Percentiles rank a stretch among this genome's conserved stretches.
Evolutionary conservation across 2,113 vertebrate species (phyloP).

Genomic region (Cavia porcellus): DNA sequence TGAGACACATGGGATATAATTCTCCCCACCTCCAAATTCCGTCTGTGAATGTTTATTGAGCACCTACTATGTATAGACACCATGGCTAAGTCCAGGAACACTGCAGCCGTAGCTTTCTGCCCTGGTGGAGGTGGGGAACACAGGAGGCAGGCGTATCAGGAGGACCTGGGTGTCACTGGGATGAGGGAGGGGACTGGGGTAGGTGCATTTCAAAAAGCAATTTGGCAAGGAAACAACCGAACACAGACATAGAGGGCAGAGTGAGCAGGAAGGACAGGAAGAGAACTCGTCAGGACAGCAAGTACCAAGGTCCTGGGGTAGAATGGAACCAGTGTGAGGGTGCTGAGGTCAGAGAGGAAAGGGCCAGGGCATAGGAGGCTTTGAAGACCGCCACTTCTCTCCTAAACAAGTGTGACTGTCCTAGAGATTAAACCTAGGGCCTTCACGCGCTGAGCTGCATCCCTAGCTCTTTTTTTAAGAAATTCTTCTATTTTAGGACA

Average conservation of each 20-base stretch:
- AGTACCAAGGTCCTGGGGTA: background rate
- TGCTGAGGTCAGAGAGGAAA: background rate
- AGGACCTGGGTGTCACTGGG: background rate
- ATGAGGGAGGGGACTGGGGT: background rate
- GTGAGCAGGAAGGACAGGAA: background rate
- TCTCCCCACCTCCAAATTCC: background rate
- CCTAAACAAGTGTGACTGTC: background rate
- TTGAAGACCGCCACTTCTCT: background rate
- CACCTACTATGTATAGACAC: background rate
- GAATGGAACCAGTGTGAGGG: background rate
- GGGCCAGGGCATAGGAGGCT: too few relatives aligned
- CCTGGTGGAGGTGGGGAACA: background rate
- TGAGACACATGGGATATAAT: background rate
- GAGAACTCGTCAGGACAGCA: background rate
- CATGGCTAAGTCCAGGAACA: background rate
- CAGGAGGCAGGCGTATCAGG: background rate
- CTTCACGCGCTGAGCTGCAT: background rate
- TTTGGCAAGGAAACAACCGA: background rate
- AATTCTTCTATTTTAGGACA: background rate
- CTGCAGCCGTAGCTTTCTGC: background rate
- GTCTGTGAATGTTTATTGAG: background rate
- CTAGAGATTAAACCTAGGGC: background rate
- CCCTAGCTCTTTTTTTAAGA: background rate
- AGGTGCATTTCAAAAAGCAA: background rate
- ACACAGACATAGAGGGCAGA: background rate